A percentile compares a stretch with the other conserved stretches of the same genome.
phyloP scores from a whole-genome alignment of 2,113 vertebrate species.

The Megaceryle maxima region DNA sequence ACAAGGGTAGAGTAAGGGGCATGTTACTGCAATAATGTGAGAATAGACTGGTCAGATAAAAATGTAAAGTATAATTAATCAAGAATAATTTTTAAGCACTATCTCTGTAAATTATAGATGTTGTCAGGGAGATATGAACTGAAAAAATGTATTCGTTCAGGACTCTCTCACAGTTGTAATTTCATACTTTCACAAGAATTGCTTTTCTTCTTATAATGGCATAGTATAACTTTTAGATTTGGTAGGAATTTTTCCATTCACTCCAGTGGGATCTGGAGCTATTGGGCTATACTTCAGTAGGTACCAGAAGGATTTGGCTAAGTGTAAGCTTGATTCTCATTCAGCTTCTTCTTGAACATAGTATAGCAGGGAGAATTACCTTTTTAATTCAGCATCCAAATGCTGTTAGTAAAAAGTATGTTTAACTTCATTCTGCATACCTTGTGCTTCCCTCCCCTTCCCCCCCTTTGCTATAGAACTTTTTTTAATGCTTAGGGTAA shows the following conservation, averaged over 20 bases:
- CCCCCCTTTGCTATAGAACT: neutral
- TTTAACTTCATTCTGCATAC: neutral
- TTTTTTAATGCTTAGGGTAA: neutral
- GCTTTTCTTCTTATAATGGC: neutral
- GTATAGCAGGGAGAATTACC: neutral
- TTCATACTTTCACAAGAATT: neutral
- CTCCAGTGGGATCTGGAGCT: neutral
- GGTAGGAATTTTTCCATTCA: neutral
- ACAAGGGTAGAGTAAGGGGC: neutral
- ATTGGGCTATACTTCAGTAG: neutral
- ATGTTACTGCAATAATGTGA: neutral
- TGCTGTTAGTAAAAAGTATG: neutral
- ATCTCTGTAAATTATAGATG: neutral
- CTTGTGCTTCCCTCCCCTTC: rapidly evolving
- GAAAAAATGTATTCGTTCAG: neutral
- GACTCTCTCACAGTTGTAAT: neutral
- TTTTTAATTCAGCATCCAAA: neutral
- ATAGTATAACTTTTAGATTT: neutral
- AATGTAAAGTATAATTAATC: neutral
- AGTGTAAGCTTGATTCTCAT: neutral
- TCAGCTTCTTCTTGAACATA: neutral
- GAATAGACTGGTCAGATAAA: neutral
- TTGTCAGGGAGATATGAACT: neutral
- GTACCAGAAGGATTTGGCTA: neutral
- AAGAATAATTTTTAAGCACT: neutral